Evolutionary conservation across 1,140 invertebrate species (phyloP).

Genomic region (Tetraneura akinire): DNA sequence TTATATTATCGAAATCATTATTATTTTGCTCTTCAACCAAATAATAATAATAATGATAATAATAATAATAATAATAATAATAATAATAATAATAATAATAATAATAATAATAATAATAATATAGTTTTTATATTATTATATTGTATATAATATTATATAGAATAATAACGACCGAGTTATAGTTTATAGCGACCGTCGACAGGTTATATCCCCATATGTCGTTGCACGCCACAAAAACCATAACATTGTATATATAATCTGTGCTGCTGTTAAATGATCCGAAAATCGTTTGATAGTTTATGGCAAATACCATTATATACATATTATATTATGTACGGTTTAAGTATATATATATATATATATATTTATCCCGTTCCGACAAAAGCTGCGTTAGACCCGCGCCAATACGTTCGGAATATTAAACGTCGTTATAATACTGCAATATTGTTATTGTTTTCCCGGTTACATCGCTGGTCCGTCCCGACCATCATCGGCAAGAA

Average conservation of each 20-base stretch:
- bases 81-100: too few relatives aligned
- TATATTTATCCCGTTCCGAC: not conserved
- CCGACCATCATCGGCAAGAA: too few relatives aligned
- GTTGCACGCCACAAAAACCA: constrained; percentile 23
- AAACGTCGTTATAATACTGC: not conserved
- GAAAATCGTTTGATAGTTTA: not conserved
- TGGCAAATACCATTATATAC: too few relatives aligned
- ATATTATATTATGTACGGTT: not conserved
- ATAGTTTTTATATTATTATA: too few relatives aligned
- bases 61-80: too few relatives aligned
- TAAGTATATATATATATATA: too few relatives aligned
- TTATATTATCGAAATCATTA: not conserved
- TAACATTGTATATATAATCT: too few relatives aligned
- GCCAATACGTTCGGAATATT: constrained; percentile 27
- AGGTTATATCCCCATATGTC: not conserved
- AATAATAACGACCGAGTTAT: too few relatives aligned
- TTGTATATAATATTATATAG: too few relatives aligned
- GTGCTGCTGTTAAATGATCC: constrained; percentile 33
- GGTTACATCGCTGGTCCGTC: not conserved
- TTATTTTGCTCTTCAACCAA: too few relatives aligned
- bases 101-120: too few relatives aligned
- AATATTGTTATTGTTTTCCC: constrained; percentile 11
- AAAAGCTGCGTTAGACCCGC: not conserved
- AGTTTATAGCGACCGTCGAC: not conserved
- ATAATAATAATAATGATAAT: too few relatives aligned